These are phyloP conservation scores for Drosophila rhopaloa DNA, from an alignment of 1,140 invertebrate genomes.

Conservation along the genomic window DNA sequence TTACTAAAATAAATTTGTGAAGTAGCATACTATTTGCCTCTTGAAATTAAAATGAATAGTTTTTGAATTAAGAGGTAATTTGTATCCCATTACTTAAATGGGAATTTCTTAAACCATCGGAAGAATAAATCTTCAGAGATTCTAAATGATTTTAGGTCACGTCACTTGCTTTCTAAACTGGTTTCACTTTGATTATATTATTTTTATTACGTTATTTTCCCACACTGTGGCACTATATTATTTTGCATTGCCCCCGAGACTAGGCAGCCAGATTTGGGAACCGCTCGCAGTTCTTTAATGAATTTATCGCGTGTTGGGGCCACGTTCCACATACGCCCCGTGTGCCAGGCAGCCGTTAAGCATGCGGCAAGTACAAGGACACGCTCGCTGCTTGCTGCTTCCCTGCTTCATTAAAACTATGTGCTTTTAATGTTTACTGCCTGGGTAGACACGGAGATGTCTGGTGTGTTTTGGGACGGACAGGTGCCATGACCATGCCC, in stretches of 20 bases:
- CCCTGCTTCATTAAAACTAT: slow-evolving; percentile 72
- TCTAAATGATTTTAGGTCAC: background rate
- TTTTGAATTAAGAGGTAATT: no score
- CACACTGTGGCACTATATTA: slow-evolving; percentile 52
- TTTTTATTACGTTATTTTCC: slow-evolving; percentile 4
- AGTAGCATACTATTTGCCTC: no score
- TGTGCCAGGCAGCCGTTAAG: slow-evolving; percentile 47
- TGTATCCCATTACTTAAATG: no score
- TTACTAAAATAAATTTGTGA: no score
- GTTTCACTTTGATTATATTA: background rate
- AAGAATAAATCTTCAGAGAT: background rate
- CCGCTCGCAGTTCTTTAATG: slow-evolving; percentile 71
- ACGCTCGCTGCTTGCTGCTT: slow-evolving; percentile 28
- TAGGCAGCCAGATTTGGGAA: slow-evolving; percentile 70
- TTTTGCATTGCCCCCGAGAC: slow-evolving; percentile 75
- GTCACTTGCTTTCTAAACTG: background rate
- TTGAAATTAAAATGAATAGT: no score
- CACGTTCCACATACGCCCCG: slow-evolving; percentile 75
- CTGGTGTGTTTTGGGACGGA: slow-evolving; percentile 32
- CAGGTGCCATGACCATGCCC: slow-evolving; percentile 64
- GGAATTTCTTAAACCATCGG: no score
- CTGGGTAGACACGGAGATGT: slow-evolving; percentile 59
- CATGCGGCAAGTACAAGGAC: slow-evolving; percentile 57
- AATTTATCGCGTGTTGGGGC: slow-evolving; percentile 80
- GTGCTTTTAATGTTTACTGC: slow-evolving; percentile 71